Conservation (phyloP, 2,113 vertebrate species). For the Sigmodon hispidus region DNA sequence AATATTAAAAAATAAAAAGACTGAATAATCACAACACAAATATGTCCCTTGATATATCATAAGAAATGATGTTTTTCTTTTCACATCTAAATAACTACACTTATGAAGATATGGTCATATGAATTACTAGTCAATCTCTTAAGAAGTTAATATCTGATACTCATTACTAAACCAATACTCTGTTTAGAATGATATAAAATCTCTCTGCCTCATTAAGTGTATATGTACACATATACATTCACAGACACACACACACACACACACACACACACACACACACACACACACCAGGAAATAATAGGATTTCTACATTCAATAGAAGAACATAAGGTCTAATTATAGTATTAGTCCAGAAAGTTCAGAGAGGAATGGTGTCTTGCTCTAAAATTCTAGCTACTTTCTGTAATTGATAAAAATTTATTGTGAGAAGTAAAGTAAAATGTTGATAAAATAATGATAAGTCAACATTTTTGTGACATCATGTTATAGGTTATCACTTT, state of each 20-base stretch:
- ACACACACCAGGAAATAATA: background rate
- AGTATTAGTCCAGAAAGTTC: background rate
- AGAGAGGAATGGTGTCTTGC: background rate
- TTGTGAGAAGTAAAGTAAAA: background rate
- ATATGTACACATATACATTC: rapidly evolving
- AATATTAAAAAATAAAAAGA: background rate
- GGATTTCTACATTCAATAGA: background rate
- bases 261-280: background rate
- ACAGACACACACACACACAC: background rate
- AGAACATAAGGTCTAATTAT: background rate
- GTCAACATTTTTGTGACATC: background rate
- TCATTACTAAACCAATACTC: background rate
- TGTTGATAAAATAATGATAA: background rate
- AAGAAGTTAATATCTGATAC: background rate
- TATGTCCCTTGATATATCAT: background rate
- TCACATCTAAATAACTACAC: background rate
- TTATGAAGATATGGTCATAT: background rate
- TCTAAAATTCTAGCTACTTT: background rate
- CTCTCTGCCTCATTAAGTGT: background rate
- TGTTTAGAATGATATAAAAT: background rate
- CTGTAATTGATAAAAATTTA: background rate
- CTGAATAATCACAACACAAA: background rate
- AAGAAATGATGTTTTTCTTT: background rate
- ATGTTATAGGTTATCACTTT: background rate
- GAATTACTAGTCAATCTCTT: background rate